Evolutionary conservation across 2,113 vertebrate genomes (phyloP).

Genomic region (Lepus americanus): DNA sequence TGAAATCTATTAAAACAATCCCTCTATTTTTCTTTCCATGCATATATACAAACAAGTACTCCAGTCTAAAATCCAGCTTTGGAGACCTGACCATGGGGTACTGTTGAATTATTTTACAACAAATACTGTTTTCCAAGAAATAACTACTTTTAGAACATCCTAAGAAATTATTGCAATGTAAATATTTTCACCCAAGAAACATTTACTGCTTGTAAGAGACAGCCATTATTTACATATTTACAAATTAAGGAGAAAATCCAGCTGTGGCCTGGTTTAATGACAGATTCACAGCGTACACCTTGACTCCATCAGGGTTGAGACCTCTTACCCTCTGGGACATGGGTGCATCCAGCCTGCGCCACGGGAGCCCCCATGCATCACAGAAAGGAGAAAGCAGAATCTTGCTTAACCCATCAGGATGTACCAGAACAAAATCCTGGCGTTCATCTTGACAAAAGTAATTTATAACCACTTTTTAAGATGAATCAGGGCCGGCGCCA

Average conservation of each 20-base stretch:
- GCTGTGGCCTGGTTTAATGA: neutral
- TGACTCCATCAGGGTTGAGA: neutral
- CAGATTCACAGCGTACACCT: neutral
- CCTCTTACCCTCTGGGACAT: neutral
- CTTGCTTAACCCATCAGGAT: neutral
- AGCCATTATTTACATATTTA: constrained; percentile 33
- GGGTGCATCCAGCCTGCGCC: neutral
- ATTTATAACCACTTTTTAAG: neutral
- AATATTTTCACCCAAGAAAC: constrained; percentile 39
- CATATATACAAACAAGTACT: neutral
- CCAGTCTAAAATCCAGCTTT: constrained; percentile 42
- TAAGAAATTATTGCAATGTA: constrained; percentile 32
- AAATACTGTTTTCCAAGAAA: constrained; percentile 58
- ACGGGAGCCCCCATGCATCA: neutral
- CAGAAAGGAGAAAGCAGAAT: neutral
- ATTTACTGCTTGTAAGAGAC: constrained; percentile 9
- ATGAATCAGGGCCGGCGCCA: neutral
- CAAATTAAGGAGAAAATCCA: neutral
- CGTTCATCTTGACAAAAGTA: neutral
- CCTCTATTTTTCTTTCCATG: neutral
- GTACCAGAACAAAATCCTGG: neutral
- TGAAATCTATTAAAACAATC: neutral
- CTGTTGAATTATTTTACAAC: constrained; percentile 50
- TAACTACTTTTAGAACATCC: constrained; percentile 8
- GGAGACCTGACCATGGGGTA: neutral